Evolutionary conservation across 2,888 invertebrate species (phyloP).

Genomic region (Drosophila kambysellisi): DNA sequence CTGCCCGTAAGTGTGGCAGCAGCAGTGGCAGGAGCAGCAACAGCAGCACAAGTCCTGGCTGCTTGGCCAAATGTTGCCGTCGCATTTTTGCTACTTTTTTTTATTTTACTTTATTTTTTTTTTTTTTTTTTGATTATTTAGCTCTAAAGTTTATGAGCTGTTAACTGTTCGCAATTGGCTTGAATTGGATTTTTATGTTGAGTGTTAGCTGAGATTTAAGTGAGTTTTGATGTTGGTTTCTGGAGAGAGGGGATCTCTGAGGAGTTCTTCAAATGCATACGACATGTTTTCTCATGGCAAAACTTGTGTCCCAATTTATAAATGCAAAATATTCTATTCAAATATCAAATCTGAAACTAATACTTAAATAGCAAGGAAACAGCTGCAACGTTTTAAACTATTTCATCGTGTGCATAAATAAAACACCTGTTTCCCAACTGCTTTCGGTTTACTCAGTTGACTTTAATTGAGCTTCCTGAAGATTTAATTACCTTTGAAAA

Average conservation of each 20-base stretch:
- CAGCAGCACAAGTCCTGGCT: constrained; percentile 36
- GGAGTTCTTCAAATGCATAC: background rate
- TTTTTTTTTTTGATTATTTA: background rate
- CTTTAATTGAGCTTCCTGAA: background rate
- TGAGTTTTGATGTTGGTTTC: background rate
- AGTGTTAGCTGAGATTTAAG: constrained; percentile 1
- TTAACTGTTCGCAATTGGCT: constrained; percentile 17
- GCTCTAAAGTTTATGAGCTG: constrained; percentile 21
- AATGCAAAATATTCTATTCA: background rate
- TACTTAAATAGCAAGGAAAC: background rate
- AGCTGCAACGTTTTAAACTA: constrained; percentile 1
- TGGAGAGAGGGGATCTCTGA: background rate
- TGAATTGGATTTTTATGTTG: constrained; percentile 4
- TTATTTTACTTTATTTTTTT: background rate
- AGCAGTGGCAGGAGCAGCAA: constrained; percentile 36
- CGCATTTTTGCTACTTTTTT: constrained; percentile 38
- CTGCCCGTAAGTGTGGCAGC: constrained; percentile 49
- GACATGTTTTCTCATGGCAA: background rate
- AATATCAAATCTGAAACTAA: background rate
- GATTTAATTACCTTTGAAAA: constrained; percentile 4
- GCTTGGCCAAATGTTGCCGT: constrained; percentile 35
- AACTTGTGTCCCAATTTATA: background rate
- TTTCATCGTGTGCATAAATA: background rate
- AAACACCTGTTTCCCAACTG: constrained; percentile 36
- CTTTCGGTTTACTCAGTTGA: background rate